Conservation (phyloP, 2,888 invertebrate genomes). For the Nycteola revayana region DNA sequence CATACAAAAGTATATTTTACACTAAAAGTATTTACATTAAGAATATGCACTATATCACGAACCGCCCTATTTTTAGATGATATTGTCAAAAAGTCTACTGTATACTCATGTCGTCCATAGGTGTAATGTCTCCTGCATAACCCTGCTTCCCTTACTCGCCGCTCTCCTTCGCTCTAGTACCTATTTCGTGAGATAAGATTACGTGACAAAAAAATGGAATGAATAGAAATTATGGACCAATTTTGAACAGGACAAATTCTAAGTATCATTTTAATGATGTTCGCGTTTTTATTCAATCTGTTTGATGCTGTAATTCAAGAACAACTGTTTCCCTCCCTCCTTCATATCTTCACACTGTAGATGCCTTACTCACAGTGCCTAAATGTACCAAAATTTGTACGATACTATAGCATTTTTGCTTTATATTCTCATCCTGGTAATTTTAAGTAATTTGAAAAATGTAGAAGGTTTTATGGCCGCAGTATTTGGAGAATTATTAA, state of each 20-base stretch:
- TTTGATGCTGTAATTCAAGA: slow-evolving; percentile 8
- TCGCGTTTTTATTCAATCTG: no score
- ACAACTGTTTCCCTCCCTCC: slow-evolving; percentile 19
- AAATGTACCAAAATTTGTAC: slow-evolving; percentile 78
- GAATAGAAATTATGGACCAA: no score
- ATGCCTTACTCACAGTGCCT: slow-evolving; percentile 94
- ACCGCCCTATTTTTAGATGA: slow-evolving; percentile 74
- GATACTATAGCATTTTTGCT: slow-evolving; percentile 63
- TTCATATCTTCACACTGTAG: slow-evolving; percentile 88
- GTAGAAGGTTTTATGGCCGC: slow-evolving; percentile 46
- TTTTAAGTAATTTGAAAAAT: slow-evolving; percentile 52
- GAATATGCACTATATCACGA: slow-evolving; percentile 70
- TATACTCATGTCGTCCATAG: slow-evolving; percentile 38
- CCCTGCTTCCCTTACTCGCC: slow-evolving; percentile 19
- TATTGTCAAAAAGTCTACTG: slow-evolving; percentile 44
- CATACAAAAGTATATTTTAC: slow-evolving; percentile 59
- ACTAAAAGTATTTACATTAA: slow-evolving; percentile 45
- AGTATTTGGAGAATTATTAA: slow-evolving; percentile 16
- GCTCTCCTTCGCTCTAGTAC: slow-evolving; percentile 7
- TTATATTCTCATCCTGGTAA: slow-evolving; percentile 69
- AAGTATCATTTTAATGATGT: no score
- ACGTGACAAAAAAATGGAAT: no score
- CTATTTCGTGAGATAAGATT: neutral
- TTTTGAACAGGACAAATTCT: no score
- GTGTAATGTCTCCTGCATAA: slow-evolving; percentile 25